Conservation (phyloP, 2,113 vertebrate genomes). For the Phocoena sinus region DNA sequence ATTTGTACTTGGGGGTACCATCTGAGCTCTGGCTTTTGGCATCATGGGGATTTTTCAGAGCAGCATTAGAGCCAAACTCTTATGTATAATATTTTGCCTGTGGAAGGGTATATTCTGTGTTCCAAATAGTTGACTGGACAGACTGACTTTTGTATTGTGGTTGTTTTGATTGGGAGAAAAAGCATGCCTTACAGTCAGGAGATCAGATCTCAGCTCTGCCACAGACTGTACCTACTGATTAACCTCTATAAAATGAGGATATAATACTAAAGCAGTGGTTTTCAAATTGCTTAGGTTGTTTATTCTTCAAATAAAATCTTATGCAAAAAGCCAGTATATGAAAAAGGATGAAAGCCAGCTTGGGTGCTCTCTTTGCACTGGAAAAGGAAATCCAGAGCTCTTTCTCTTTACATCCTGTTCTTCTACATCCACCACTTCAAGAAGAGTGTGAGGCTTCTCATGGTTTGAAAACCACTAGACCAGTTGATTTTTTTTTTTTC, state of each 20-base stretch:
- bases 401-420: neutral
- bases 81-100: neutral
- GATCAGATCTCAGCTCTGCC: neutral
- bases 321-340: neutral
- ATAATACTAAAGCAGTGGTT: neutral
- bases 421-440: neutral
- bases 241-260: neutral
- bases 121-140: conserved; percentile 4
- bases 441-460: neutral
- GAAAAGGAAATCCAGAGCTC: neutral
- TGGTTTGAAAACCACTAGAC: conserved; percentile 15
- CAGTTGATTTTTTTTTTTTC: neutral
- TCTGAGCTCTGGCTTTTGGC: neutral
- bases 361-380: neutral
- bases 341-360: neutral
- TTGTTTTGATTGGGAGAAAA: neutral
- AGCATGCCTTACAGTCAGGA: neutral
- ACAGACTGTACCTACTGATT: neutral
- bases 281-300: neutral
- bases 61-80: neutral
- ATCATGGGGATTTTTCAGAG: neutral
- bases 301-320: neutral
- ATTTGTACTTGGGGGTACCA: neutral
- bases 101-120: neutral
- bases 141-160: neutral